These are phyloP conservation scores for Calonectris borealis DNA, from an alignment of 2,113 vertebrate genomes.

Conservation along the genomic window DNA sequence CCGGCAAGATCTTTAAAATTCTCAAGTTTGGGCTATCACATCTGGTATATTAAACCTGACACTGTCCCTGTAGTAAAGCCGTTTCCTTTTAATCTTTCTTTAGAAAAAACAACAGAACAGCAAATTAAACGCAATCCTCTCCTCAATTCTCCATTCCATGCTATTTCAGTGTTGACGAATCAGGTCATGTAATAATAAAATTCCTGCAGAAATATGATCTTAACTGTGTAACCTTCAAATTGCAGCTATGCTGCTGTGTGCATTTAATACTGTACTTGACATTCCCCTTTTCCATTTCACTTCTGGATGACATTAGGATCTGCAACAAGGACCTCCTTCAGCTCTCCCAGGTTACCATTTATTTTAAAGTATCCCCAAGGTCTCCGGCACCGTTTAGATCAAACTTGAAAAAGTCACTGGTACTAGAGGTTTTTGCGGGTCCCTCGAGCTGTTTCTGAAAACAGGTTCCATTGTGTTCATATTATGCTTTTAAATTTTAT, in stretches of 20 bases:
- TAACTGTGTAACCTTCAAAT: conserved; percentile 5
- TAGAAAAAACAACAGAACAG: conserved; percentile 13
- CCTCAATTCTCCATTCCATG: conserved; percentile 5
- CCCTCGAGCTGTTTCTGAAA: conserved; percentile 33
- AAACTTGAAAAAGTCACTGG: conserved; percentile 27
- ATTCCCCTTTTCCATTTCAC: conserved; percentile 37
- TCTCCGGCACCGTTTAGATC: not conserved
- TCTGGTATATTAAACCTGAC: conserved; percentile 5
- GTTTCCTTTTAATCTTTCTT: conserved; percentile 32
- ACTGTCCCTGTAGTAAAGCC: not conserved
- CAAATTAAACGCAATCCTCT: conserved; percentile 34
- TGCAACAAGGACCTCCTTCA: conserved; percentile 51
- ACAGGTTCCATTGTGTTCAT: conserved; percentile 41
- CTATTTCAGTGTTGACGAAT: not conserved
- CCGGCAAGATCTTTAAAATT: not conserved
- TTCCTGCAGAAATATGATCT: conserved; percentile 46
- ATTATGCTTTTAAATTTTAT: conserved; percentile 52
- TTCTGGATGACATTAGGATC: conserved; percentile 42
- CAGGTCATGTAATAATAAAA: conserved; percentile 29
- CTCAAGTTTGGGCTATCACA: not conserved
- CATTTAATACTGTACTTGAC: conserved; percentile 25
- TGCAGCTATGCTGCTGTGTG: not conserved
- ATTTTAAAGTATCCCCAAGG: conserved; percentile 50
- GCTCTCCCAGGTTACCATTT: conserved; percentile 27
- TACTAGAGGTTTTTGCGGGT: not conserved